Conservation (phyloP, 2,113 vertebrate genomes). For the Platysternon megacephalum region DNA sequence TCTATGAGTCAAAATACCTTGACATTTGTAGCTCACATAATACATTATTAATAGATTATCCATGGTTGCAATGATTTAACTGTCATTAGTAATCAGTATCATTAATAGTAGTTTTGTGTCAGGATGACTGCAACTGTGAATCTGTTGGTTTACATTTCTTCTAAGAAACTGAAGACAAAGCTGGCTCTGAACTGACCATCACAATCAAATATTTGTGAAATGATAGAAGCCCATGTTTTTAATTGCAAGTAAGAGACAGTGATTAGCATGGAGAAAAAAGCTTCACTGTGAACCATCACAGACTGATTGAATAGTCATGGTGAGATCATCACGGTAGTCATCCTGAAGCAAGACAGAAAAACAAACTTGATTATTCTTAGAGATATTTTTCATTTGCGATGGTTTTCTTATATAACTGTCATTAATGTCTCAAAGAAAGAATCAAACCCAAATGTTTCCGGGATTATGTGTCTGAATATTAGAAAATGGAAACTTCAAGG, state of each 20-base stretch:
- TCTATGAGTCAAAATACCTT: not conserved
- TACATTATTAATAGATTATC: not conserved
- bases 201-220: conserved; percentile 78
- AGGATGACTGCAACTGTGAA: conserved; percentile 32
- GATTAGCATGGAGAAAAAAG: conserved; percentile 74
- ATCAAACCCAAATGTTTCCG: conserved; percentile 48
- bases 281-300: conserved; percentile 60
- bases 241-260: conserved; percentile 61
- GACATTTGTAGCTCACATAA: not conserved
- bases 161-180: conserved; percentile 66
- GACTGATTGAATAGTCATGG: conserved; percentile 50
- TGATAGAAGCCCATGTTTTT: conserved; percentile 72
- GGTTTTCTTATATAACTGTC: conserved; percentile 45
- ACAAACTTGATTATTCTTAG: conserved; percentile 64
- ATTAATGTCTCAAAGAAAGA: conserved; percentile 58
- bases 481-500: conserved; percentile 55
- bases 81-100: not conserved
- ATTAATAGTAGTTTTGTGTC: conserved; percentile 22
- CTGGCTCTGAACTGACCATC: conserved; percentile 68
- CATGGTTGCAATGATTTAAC: not conserved
- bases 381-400: conserved; percentile 31
- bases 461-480: conserved; percentile 24
- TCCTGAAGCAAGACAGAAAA: conserved; percentile 70
- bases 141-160: conserved; percentile 52
- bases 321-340: conserved; percentile 71